A percentile compares a stretch with the other conserved stretches of the same genome.
Evolutionary conservation across 2,113 vertebrate species (phyloP).

Genomic region (Pteruthius melanotis): DNA sequence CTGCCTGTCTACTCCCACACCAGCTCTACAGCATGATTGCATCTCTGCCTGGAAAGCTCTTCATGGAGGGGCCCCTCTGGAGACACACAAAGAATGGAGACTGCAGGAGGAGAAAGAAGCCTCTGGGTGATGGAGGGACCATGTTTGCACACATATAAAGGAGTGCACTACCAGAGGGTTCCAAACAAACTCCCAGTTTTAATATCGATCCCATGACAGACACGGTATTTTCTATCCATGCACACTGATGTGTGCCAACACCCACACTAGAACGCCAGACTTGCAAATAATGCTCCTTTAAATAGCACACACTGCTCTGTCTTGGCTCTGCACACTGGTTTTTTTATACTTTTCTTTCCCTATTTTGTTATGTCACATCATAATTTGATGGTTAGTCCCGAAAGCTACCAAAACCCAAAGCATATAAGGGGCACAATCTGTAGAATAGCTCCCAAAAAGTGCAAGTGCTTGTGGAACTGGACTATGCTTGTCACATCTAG

Average conservation of each 20-base stretch:
- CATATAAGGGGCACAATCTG: neutral
- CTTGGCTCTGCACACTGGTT: neutral
- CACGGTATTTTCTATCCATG: neutral
- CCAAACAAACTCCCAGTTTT: neutral
- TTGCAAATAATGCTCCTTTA: neutral
- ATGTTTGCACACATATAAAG: neutral
- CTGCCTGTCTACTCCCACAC: neutral
- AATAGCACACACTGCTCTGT: neutral
- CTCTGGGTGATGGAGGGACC: neutral
- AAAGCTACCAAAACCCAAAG: neutral
- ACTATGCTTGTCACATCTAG: neutral
- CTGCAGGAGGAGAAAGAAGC: neutral
- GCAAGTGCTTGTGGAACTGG: neutral
- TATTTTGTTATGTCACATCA: neutral
- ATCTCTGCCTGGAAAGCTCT: neutral
- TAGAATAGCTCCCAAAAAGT: neutral
- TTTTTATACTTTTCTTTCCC: neutral
- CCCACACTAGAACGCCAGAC: neutral
- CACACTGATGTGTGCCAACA: neutral
- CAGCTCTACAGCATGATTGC: neutral
- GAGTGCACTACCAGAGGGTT: neutral
- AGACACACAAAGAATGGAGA: neutral
- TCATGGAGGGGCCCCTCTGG: fast-evolving
- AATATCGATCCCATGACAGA: fast-evolving
- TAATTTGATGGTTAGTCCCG: neutral